Conservation (phyloP, 2,113 vertebrate genomes). For the Lampris incognitus region DNA sequence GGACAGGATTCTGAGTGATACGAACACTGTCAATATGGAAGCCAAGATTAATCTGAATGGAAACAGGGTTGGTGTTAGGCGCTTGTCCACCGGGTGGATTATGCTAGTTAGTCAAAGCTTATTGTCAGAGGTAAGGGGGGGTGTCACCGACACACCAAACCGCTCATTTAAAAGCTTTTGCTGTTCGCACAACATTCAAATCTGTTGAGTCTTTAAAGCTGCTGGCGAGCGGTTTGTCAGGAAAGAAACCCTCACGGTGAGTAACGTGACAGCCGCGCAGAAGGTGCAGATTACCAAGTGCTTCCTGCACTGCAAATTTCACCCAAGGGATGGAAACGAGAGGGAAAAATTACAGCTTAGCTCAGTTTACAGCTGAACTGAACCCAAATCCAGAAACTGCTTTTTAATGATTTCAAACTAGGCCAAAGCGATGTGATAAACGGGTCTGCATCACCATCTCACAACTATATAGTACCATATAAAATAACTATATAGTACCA, state of each 20-base stretch:
- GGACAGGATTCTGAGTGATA: constrained; percentile 26
- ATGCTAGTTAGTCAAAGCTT: constrained; percentile 52
- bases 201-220: constrained; percentile 1
- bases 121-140: constrained; percentile 42
- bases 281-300: constrained; percentile 42
- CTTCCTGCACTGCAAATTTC: constrained; percentile 28
- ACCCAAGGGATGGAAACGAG: constrained; percentile 63
- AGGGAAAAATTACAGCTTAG: constrained; percentile 53
- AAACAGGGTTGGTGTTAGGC: constrained; percentile 46
- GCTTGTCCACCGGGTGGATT: constrained; percentile 53
- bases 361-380: constrained; percentile 55
- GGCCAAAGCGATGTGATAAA: no score
- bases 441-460: no score
- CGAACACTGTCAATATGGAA: constrained; percentile 46
- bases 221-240: constrained; percentile 16
- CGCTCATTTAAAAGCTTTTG: constrained; percentile 14
- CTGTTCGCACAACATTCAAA: constrained; percentile 19
- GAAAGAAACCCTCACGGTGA: not conserved
- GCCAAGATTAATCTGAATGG: constrained; percentile 58
- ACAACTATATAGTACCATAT: no score
- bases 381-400: not conserved
- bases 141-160: constrained; percentile 9
- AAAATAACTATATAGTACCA: no score
- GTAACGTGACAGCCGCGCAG: constrained; percentile 40
- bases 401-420: constrained; percentile 10